Conservation (phyloP, 2,113 vertebrate genomes). For the Mellivora capensis region DNA sequence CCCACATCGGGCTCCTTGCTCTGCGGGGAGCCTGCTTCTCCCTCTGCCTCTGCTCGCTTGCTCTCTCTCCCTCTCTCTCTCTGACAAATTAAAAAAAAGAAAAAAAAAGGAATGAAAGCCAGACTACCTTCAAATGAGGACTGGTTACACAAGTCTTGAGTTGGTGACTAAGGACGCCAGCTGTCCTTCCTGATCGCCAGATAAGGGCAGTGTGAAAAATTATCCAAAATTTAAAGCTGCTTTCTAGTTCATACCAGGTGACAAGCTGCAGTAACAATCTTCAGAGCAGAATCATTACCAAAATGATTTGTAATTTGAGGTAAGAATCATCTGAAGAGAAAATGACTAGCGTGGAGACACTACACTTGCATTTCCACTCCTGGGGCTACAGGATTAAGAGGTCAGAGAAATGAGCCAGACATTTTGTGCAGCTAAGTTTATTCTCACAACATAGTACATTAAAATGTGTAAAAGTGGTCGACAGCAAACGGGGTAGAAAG, state of each 20-base stretch:
- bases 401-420: constrained; percentile 72
- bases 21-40: too few species aligned
- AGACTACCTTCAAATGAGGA: neutral
- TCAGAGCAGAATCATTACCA: constrained; percentile 2
- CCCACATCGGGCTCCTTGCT: too few species aligned
- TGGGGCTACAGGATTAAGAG: neutral
- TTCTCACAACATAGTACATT: constrained; percentile 95
- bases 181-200: neutral
- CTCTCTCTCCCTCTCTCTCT: too few species aligned
- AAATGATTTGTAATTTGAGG: constrained; percentile 16
- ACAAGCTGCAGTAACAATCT: neutral
- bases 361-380: neutral
- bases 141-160: neutral
- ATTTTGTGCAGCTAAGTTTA: constrained; percentile 88
- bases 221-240: neutral
- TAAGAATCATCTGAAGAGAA: constrained; percentile 42
- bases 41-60: too few species aligned
- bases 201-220: neutral
- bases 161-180: neutral
- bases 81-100: too few species aligned
- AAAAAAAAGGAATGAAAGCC: neutral
- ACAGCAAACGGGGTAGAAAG: constrained; percentile 78
- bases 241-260: neutral
- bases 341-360: neutral
- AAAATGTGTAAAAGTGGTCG: constrained; percentile 87